These are phyloP conservation scores for Macrotus californicus DNA, from an alignment of 2,113 vertebrate genomes.

Conservation along the genomic window DNA sequence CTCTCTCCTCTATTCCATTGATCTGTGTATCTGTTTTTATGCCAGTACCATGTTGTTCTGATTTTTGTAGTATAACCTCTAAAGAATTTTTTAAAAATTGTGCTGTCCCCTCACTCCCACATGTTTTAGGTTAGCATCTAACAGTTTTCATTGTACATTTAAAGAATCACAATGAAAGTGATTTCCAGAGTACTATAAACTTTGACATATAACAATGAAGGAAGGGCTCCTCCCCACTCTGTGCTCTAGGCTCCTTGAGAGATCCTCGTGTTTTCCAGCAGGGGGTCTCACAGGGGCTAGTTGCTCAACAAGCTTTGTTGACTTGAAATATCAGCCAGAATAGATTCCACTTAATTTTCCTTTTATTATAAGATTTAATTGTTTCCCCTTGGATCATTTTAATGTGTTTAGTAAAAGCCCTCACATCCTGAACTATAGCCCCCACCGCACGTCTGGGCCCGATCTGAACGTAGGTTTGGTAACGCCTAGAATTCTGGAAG, in stretches of 20 bases:
- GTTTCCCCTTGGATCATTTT: constrained; percentile 33
- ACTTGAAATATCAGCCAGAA: constrained; percentile 16
- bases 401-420: constrained; percentile 39
- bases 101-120: background rate
- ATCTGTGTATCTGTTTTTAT: no score
- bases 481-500: background rate
- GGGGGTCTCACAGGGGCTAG: background rate
- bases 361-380: constrained; percentile 19
- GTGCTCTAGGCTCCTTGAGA: background rate
- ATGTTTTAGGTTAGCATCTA: background rate
- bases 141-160: background rate
- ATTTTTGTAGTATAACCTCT: background rate
- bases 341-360: constrained; percentile 45
- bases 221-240: background rate
- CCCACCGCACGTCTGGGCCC: background rate
- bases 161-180: background rate
- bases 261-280: background rate
- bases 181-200: background rate
- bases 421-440: constrained; percentile 8
- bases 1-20: no score
- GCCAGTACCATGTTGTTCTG: background rate
- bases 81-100: background rate
- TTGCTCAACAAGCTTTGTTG: background rate
- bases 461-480: background rate
- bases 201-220: background rate